Base-by-base conservation (phyloP, 2,888 invertebrate species). In the Apotomis turbidana region DNA sequence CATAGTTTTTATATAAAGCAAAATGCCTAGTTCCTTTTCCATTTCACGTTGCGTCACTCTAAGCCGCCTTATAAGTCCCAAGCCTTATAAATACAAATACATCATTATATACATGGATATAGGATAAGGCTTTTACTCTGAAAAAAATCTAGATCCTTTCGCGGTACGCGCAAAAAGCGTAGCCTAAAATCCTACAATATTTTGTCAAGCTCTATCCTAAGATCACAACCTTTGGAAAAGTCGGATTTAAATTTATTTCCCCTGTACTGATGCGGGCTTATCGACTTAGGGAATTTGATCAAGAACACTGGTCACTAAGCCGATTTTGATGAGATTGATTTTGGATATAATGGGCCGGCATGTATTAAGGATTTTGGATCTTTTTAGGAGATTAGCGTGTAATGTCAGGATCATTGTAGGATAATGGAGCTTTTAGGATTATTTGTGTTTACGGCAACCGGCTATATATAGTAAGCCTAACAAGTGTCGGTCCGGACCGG, bases 281-380 rank as follows among this genome's bases (percentile, higher is more conserved):
- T 59, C 41, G 67, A 51, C 67, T 68, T 71, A 62, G 27, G 3
- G 57, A 68, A 68, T 71, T 68, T 58, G 51, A 71, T 68, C 68
- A 68, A 62, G 49, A 49, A 63, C 13, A 54, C n/a, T 62, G 51
- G 57, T 63, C 68, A 49, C 72, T 63, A 72, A 72, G 58, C 58
- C 52, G 51, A 51, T 66, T 38, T 62, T 59, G 72, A 63, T 72
- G 38, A 72, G 51, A 68, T 72, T 68, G 62, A 68, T 63, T 72
- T 63, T 54, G 46, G 55, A 60, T 63, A 58, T 63, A 58, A 58
- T 44, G 54, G 15, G 13, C 38, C 51, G 27, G 62, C 54, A 71
- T 60, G 57, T 67, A 61, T 71, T 67, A 67, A 27, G 51, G 38
- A 46, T 61, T 61, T 61, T 44, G 46, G 27, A 12, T 27, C 49